A percentile compares a stretch with the other conserved stretches of the same genome.
These are phyloP conservation scores for Sphyrna mokarran DNA, from an alignment of 2,113 vertebrate genomes.

Conservation along the genomic window DNA sequence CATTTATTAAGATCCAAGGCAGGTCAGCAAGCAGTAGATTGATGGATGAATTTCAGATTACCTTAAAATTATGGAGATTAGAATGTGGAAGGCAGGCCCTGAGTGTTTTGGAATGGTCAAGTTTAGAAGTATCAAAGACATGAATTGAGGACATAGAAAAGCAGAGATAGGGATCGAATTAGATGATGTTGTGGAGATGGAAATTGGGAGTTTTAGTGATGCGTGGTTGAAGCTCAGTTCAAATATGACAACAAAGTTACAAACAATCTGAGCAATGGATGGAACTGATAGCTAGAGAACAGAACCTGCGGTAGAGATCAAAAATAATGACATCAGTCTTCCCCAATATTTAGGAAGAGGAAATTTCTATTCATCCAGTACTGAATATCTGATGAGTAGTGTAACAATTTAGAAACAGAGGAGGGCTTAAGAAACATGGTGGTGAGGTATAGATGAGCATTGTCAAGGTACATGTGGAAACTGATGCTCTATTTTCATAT, in stretches of 20 bases:
- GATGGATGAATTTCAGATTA: no score
- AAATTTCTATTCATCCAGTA: not conserved
- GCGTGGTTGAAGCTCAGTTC: not conserved
- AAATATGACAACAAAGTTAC: not conserved
- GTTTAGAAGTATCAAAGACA: no score
- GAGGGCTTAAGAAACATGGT: not conserved
- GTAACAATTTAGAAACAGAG: not conserved
- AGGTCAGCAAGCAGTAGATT: no score
- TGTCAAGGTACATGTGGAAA: not conserved
- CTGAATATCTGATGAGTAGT: not conserved
- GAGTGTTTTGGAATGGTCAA: no score
- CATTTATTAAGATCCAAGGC: no score
- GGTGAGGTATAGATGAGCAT: not conserved
- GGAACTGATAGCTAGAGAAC: not conserved
- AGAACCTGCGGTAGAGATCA: not conserved
- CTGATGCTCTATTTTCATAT: not conserved
- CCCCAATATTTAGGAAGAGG: not conserved
- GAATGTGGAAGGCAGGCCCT: no score
- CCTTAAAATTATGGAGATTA: no score
- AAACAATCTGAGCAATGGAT: not conserved
- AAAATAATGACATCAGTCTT: not conserved
- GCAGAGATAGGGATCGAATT: no score
- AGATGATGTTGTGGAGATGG: no score
- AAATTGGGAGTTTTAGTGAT: no score
- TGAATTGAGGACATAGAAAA: no score